phyloP scores from a whole-genome alignment of 2,888 invertebrate species.

The Philereme transversata region DNA sequence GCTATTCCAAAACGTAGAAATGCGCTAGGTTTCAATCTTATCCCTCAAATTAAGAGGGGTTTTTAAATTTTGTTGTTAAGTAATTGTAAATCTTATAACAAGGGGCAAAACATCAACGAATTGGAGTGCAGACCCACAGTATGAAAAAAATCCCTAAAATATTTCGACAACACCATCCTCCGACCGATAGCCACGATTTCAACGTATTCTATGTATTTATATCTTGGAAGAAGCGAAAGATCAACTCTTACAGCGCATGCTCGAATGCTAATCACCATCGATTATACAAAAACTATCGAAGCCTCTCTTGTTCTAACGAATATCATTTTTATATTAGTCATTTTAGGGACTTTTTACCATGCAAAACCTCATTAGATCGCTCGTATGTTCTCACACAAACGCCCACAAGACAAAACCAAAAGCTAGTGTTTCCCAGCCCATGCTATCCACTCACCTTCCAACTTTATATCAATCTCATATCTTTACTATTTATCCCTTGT shows the following conservation, averaged over 20 bases:
- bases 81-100: not conserved
- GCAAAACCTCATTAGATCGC: conserved; percentile 47
- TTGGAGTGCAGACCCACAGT: conserved; percentile 55
- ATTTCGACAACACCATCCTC: conserved; percentile 79
- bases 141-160: conserved; percentile 49
- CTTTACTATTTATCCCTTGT: conserved; percentile 25
- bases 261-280: conserved; percentile 74
- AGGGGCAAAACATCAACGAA: conserved; percentile 5
- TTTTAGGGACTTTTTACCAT: conserved; percentile 62
- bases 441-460: conserved; percentile 68
- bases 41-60: too few relatives aligned
- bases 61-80: too few relatives aligned
- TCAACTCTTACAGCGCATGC: conserved; percentile 82
- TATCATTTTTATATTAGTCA: conserved; percentile 50
- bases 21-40: too few relatives aligned
- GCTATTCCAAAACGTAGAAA: too few relatives aligned
- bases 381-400: conserved; percentile 54
- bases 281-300: conserved; percentile 65
- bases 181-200: conserved; percentile 74
- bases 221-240: conserved; percentile 76
- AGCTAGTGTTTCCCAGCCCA: conserved; percentile 74
- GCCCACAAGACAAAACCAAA: conserved; percentile 77
- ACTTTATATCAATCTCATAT: conserved; percentile 11
- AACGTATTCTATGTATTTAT: conserved; percentile 52
- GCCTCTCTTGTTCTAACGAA: conserved; percentile 56